Base-by-base conservation (phyloP, 2,888 invertebrate genomes). In the Scaptodrosophila latifasciaeformis region DNA sequence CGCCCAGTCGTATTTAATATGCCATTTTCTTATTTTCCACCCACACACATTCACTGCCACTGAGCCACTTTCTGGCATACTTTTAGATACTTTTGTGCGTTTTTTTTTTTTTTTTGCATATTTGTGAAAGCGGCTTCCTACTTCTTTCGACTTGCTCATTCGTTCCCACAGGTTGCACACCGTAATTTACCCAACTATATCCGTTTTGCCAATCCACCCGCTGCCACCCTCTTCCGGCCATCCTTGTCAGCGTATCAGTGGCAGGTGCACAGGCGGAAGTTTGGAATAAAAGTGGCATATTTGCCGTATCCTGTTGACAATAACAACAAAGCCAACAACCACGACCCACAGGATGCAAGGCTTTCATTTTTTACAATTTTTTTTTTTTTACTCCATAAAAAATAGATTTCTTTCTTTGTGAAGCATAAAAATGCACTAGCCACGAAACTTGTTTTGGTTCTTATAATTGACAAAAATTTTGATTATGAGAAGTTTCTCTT, bases 221-320 rank as follows among this genome's bases (percentile, higher is more conserved):
- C 29, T n/a, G 12, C 27, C 21, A 18, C n/a, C n/a, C n/a, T n/a
- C n/a, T n/a, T n/a, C n/a, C n/a, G n/a, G n/a, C n/a, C n/a, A n/a
- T n/a, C n/a, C n/a, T n/a, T n/a, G n/a, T 47, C 34, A 55, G 51
- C 51, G 47, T 39, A 55, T 31, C 45, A 49, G 30, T 65, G 56
- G 52, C 50, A 31, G 44, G 55, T 56, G 77, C 72, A 71, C n/a
- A 30, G 66, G 30, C 72, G 72, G 80, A 72, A 68, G 70, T 61
- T 52, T 66, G 65, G 70, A 74, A 76, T 72, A 72, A 72, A 72
- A 79, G 67, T 79, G 72, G 66, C 77, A 79, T 72, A 80, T 79
- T 72, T 77, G 80, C 80, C 70, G 75, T 77, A 77, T 72, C 72
- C 80, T 79, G 80, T 72, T 79, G 74, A 76, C 77, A 72, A 69